These are phyloP conservation scores for Spea multiplicata DNA, from an alignment of 2,113 vertebrate genomes.

Conservation along the genomic window DNA sequence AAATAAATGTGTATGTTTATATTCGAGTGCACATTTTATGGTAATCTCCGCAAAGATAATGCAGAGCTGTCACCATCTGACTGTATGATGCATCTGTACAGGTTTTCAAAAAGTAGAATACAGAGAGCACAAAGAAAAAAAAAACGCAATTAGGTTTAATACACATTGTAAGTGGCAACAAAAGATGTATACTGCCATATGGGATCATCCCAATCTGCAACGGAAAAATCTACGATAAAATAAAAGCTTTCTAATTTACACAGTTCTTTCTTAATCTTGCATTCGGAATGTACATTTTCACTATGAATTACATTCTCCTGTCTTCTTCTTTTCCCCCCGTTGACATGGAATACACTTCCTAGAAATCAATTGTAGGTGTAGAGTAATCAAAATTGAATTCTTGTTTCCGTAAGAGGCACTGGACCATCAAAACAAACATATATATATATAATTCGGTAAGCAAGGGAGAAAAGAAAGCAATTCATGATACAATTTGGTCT, in stretches of 20 bases:
- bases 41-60: constrained; percentile 1
- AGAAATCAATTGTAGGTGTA: neutral
- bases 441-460: constrained; percentile 8
- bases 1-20: constrained; percentile 3
- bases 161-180: constrained; percentile 28
- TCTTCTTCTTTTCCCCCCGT: neutral
- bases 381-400: constrained; percentile 5
- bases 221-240: neutral
- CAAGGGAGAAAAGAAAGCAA: neutral
- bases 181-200: constrained; percentile 9
- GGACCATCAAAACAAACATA: neutral
- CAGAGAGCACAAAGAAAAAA: neutral
- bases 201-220: neutral
- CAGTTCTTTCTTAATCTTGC: constrained; percentile 18
- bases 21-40: neutral
- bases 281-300: constrained; percentile 18
- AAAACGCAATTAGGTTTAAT: constrained; percentile 11
- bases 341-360: neutral
- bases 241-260: neutral
- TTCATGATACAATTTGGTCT: constrained; percentile 17
- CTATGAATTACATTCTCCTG: neutral
- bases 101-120: neutral
- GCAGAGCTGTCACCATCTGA: neutral
- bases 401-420: neutral
- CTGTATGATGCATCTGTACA: neutral